Evolutionary conservation across 2,113 vertebrate genomes (phyloP).

Genomic region (Pseudolaguvia tuberculata): DNA sequence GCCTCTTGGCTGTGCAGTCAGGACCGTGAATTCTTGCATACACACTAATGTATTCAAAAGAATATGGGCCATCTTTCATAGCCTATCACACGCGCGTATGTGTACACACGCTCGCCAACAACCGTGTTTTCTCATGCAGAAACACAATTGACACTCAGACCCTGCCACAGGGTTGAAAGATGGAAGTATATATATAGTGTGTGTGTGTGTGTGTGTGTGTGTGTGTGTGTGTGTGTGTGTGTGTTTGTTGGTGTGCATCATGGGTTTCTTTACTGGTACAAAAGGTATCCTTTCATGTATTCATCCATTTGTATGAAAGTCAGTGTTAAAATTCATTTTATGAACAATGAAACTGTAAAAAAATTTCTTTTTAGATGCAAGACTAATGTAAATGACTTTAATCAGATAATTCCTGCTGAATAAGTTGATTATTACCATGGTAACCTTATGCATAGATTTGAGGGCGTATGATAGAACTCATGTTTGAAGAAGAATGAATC

Average conservation of each 20-base stretch:
- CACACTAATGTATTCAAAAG: slow-evolving; percentile 37
- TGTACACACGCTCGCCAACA: slow-evolving; percentile 24
- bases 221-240: too few species aligned
- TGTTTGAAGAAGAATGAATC: slow-evolving; percentile 9
- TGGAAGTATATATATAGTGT: background rate
- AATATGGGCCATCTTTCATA: slow-evolving; percentile 35
- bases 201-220: too few species aligned
- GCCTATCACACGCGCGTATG: background rate
- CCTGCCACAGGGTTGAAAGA: background rate
- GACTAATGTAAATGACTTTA: background rate
- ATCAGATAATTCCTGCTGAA: background rate
- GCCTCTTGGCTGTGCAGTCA: slow-evolving; percentile 16
- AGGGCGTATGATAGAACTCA: slow-evolving; percentile 6
- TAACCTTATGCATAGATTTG: slow-evolving; percentile 20
- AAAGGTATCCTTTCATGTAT: background rate
- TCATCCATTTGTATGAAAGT: background rate
- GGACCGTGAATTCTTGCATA: slow-evolving; percentile 20
- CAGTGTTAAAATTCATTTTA: background rate
- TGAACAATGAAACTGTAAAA: background rate
- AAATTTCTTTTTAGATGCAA: slow-evolving; percentile 3
- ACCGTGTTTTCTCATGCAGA: slow-evolving; percentile 29
- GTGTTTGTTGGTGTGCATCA: too few species aligned
- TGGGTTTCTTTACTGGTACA: background rate
- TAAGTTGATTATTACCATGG: slow-evolving; percentile 13
- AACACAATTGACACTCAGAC: slow-evolving; percentile 13